Evolutionary conservation across 1,140 invertebrate species (phyloP).

Genomic region (Pogonomyrmex barbatus): DNA sequence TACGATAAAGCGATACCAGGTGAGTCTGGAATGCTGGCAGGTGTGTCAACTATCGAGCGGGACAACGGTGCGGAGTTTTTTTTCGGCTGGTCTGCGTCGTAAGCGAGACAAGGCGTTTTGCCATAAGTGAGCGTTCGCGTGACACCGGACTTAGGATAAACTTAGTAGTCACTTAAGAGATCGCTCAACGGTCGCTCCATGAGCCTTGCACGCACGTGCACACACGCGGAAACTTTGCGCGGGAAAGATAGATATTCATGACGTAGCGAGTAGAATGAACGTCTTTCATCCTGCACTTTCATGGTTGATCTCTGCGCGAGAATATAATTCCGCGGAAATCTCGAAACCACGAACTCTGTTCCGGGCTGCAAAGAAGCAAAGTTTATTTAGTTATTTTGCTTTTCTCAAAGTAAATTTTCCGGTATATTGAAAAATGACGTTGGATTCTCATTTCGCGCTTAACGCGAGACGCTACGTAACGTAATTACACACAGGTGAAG

Average conservation of each 20-base stretch:
- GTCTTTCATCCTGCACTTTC: constrained; percentile 32
- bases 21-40: constrained; percentile 79
- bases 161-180: constrained; percentile 75
- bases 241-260: constrained; percentile 27
- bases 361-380: not conserved
- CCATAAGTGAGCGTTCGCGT: constrained; percentile 69
- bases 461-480: not conserved
- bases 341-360: not conserved
- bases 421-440: not conserved
- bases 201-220: constrained; percentile 48
- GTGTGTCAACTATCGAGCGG: constrained; percentile 79
- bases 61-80: constrained; percentile 69
- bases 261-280: constrained; percentile 9
- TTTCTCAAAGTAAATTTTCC: not conserved
- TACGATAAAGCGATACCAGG: constrained; percentile 34
- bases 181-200: constrained; percentile 30
- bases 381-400: not conserved
- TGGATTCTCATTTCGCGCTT: not conserved
- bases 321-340: constrained; percentile 5
- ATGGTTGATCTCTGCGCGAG: constrained; percentile 35
- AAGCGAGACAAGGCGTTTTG: constrained; percentile 60
- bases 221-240: constrained; percentile 48
- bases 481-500: not conserved
- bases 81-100: constrained; percentile 67
- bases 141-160: constrained; percentile 76